phyloP scores from a whole-genome alignment of 2,113 vertebrate species.

The Eptesicus fuscus region DNA sequence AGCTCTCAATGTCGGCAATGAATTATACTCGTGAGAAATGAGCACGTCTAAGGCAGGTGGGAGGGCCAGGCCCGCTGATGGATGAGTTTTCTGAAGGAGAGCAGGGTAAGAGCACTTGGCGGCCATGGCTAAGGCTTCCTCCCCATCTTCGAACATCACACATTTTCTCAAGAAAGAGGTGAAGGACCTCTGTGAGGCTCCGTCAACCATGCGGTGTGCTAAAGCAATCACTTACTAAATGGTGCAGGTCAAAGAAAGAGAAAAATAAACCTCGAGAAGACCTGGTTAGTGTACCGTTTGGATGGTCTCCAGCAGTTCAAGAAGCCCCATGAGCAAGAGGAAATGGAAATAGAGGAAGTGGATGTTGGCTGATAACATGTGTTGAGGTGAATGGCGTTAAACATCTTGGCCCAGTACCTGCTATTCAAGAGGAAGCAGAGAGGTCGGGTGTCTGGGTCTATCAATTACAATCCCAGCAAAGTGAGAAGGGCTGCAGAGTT shows the following conservation, averaged over 20 bases:
- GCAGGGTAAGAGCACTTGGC: conserved; percentile 14
- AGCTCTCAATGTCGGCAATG: background rate
- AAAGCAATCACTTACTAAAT: conserved; percentile 20
- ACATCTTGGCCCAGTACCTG: background rate
- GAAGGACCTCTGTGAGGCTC: background rate
- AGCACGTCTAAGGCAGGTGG: background rate
- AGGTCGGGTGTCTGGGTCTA: background rate
- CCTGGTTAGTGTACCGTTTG: background rate
- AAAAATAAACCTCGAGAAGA: background rate
- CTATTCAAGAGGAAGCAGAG: background rate
- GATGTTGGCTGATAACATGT: background rate
- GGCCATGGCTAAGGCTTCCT: background rate
- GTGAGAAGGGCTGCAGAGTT: background rate
- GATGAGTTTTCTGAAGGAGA: conserved; percentile 25
- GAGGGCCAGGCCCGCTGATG: conserved; percentile 4
- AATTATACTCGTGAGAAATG: conserved; percentile 41
- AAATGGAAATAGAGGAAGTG: background rate
- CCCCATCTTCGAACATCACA: background rate
- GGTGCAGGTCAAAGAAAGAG: conserved; percentile 23
- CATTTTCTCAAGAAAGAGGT: conserved; percentile 33
- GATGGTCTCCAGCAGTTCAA: background rate
- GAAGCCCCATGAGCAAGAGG: background rate
- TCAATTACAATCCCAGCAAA: background rate
- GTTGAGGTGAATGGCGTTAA: background rate
- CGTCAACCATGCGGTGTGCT: background rate